Evolutionary conservation across 2,797 vertebrate genomes (phyloP), one percentile per base, ranked within the genome.

Genomic region (Phataginus tricuspis): DNA sequence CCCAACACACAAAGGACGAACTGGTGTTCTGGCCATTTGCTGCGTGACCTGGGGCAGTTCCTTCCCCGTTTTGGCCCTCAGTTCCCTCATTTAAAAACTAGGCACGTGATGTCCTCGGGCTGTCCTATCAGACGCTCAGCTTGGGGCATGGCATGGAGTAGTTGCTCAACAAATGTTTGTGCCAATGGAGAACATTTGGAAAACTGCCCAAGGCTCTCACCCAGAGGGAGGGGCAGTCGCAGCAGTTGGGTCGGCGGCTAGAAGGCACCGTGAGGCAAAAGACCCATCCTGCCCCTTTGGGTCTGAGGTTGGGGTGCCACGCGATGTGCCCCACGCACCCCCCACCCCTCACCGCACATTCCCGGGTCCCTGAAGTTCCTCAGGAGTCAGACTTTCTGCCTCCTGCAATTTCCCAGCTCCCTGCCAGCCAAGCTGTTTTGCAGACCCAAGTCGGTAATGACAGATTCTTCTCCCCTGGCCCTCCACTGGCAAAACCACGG

Each of bases 381-480:
- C 19, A 5, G 93, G 97, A 98, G 83, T 98, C 98, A 97, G 83
- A 86, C 96, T 98, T 98, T 97, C 98, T 94, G 90, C 45, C 92
- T 88, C n/a, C 57, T 85, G 29, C 13, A 4, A 72, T 82, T 92
- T 90, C 87, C 39, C 64, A 4, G 42, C 6, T 34, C 1, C 0
- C 74, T 57, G 89, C 31, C 86, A 86, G 98, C 96, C 97, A 96
- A 84, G 71, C 1, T n/a, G 16, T 93, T 98, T 96, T 59, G 90
- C 64, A 86, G 97, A 72, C 90, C 7, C 0, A 61, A 94, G 74
- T 55, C 88, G 79, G 95, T 97, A 86, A 94, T 42, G 96, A 92
- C 97, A 94, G 39, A 93, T 92, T 51, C 94, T 95, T 79, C 90
- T 94, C 87, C 92, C 83, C 80, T 78, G 85, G 78, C 93, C 97